Base-by-base conservation (phyloP, 2,888 invertebrate genomes). In the Ellobium chinense region DNA sequence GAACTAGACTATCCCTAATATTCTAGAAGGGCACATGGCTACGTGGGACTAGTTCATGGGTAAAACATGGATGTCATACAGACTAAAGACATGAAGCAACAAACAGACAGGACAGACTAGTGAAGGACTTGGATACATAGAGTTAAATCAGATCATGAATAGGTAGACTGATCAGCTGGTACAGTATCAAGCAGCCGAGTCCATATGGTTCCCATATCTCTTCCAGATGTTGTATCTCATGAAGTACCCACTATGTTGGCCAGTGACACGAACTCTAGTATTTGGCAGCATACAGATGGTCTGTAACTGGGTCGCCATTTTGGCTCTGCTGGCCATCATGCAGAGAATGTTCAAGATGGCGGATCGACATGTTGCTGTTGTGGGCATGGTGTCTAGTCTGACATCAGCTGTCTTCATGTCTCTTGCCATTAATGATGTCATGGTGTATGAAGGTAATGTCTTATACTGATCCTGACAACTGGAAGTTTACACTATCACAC, bases 181-280 rank as follows among this genome's bases (percentile, higher is more conserved):
- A n/a, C n/a, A n/a, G n/a, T n/a, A n/a, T 62, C 29, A 62, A 27
- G 18, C 18, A 29, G 24, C 7, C 7, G 3, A 2, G 3, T n/a
- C 29, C 5, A n/a, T 7, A 4, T 62, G 2, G 5, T 62, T 29
- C 18, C 21, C 14, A 2, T 65, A 12, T 54, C 21, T 54, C 27
- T 3, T 7, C 7, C 66, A 78, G 78, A 65, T 54, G 7, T 27
- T 78, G 56, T 78, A 54, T 29, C 37, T 72, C 21, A 70, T 78
- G 65, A 72, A 72, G 56, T 56, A 12, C 5, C 78, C 78, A 14
- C 76, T 85, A 68, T 87, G 86, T 62, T 87, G 86, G 86, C 39
- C 74, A 0, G 83, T 80, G 21, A 69, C 84, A 24, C 70, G 83
- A 24, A 63, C 83, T n/a, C 74, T 65, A 14, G 63, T 74, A 24